phyloP scores from a whole-genome alignment of 2,113 vertebrate species.

The Chaetura pelagica region DNA sequence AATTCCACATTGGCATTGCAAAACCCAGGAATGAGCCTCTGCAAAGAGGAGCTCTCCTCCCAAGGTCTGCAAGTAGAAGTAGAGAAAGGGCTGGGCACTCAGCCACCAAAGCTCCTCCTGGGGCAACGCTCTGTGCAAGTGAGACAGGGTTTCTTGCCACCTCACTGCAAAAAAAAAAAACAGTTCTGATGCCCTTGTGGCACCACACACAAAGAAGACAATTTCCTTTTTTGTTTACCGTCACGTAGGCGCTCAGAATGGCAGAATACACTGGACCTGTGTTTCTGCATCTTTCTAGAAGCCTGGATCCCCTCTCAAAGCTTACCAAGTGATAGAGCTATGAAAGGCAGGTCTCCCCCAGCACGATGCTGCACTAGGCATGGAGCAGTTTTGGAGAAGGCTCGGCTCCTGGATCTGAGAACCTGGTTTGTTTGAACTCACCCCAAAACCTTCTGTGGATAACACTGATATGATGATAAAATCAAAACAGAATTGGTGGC shows the following conservation, averaged over 20 bases:
- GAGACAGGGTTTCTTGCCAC: neutral
- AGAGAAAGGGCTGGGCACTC: neutral
- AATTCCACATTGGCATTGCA: neutral
- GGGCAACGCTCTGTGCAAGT: neutral
- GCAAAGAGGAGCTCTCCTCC: neutral
- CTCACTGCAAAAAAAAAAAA: neutral
- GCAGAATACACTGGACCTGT: neutral
- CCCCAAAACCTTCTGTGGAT: neutral
- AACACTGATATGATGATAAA: neutral
- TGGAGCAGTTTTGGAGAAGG: neutral
- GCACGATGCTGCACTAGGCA: neutral
- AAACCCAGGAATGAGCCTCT: neutral
- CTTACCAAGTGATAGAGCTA: neutral
- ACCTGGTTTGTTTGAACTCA: neutral
- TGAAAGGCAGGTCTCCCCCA: neutral
- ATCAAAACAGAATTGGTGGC: slow-evolving; percentile 3
- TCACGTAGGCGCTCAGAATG: neutral
- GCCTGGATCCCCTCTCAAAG: neutral
- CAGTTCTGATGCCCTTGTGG: neutral
- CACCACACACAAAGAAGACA: neutral
- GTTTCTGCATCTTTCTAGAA: neutral
- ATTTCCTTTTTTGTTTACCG: neutral
- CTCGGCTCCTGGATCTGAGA: neutral
- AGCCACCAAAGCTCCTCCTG: neutral
- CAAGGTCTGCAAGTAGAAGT: neutral